phyloP scores from a whole-genome alignment of 2,797 vertebrate genomes.

The Pseudopleuronectes americanus region DNA sequence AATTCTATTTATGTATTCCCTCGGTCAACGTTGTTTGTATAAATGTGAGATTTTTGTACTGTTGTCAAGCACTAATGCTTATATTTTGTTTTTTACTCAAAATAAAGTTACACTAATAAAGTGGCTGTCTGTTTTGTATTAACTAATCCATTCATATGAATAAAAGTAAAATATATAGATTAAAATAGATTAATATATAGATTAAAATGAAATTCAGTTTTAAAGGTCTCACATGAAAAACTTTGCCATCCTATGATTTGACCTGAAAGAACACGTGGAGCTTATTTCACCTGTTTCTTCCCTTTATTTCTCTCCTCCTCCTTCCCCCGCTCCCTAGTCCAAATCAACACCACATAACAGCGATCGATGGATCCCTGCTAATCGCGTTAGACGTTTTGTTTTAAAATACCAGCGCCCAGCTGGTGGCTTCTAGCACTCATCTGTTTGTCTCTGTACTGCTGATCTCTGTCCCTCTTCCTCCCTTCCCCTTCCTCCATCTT shows the following conservation, averaged over 20 bases:
- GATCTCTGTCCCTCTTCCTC: constrained; percentile 78
- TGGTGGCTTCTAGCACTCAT: constrained; percentile 86
- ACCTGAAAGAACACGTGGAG: constrained; percentile 53
- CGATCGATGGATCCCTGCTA: constrained; percentile 85
- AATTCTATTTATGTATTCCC: constrained; percentile 80
- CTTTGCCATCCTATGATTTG: constrained; percentile 39
- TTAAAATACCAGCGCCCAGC: constrained; percentile 86
- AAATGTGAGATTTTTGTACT: constrained; percentile 56
- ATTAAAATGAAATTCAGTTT: constrained; percentile 18
- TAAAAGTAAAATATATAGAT: constrained; percentile 36
- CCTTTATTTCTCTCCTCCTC: constrained; percentile 21
- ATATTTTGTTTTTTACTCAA: constrained; percentile 38
- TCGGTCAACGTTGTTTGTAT: constrained; percentile 71
- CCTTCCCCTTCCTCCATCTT: constrained; percentile 54
- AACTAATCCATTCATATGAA: constrained; percentile 56
- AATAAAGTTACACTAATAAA: constrained; percentile 13
- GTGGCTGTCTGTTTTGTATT: constrained; percentile 35
- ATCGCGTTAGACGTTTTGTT: constrained; percentile 86
- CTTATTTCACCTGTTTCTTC: constrained; percentile 40
- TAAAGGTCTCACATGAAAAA: constrained; percentile 15
- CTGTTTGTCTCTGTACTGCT: constrained; percentile 81
- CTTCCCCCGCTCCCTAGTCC: constrained; percentile 56
- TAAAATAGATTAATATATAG: background rate
- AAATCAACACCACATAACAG: constrained; percentile 84
- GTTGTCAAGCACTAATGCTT: constrained; percentile 31